Conservation (phyloP, 1,140 invertebrate species). For the Ganaspis sp. region DNA sequence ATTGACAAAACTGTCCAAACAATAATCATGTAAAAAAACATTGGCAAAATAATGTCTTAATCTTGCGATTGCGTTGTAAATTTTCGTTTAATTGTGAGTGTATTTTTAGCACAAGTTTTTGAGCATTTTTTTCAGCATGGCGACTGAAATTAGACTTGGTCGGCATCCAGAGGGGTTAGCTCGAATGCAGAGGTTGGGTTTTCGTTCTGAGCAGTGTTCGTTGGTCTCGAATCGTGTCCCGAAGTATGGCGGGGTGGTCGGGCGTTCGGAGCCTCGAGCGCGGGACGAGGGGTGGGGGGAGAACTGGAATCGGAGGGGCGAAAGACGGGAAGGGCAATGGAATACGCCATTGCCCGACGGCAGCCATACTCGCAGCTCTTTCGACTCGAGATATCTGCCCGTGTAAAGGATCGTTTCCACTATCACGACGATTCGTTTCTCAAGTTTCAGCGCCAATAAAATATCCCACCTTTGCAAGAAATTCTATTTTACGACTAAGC, state of each 20-base stretch:
- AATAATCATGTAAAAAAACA: too few relatives aligned
- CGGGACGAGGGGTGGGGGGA: constrained; percentile 41
- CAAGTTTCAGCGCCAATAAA: constrained; percentile 23
- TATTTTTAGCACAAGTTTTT: constrained; percentile 9
- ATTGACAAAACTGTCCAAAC: too few relatives aligned
- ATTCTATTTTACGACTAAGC: constrained; percentile 19
- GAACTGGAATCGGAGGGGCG: constrained; percentile 57
- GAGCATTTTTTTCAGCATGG: constrained; percentile 11
- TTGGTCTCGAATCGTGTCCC: constrained; percentile 51
- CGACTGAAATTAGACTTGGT: constrained; percentile 19
- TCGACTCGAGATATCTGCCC: constrained; percentile 52
- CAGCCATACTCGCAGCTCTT: constrained; percentile 59
- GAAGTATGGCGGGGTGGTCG: constrained; percentile 49
- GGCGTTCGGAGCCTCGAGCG: constrained; percentile 35
- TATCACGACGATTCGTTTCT: constrained; percentile 36
- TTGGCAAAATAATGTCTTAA: too few relatives aligned
- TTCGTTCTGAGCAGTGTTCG: constrained; percentile 2
- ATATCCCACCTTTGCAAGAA: constrained; percentile 20
- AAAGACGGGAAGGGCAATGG: constrained; percentile 57
- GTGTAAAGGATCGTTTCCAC: constrained; percentile 51
- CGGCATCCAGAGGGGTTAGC: constrained; percentile 26
- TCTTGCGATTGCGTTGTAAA: too few relatives aligned
- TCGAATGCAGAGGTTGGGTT: constrained; percentile 10
- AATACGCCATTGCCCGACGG: constrained; percentile 57
- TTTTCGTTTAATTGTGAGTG: too few relatives aligned